Conservation (phyloP, 2,888 invertebrate species). For the Erynnis tages region DNA sequence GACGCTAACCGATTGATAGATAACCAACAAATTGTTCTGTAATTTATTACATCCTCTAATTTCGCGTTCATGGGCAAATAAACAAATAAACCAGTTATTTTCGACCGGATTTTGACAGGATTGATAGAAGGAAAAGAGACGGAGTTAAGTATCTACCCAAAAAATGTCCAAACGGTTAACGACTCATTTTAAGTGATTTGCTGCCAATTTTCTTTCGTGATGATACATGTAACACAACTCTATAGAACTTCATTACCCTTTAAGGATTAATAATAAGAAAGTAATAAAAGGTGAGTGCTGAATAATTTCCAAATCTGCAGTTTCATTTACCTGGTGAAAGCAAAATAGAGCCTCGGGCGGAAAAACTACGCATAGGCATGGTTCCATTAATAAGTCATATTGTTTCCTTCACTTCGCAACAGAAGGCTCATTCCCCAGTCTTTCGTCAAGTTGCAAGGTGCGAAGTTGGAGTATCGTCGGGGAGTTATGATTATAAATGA, state of each 20-base stretch:
- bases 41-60: constrained; percentile 13
- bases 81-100: too few relatives aligned
- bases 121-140: too few relatives aligned
- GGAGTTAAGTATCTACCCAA: too few relatives aligned
- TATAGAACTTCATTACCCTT: too few relatives aligned
- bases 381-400: background rate
- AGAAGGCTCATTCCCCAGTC: constrained; percentile 36
- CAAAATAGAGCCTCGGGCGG: background rate
- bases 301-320: background rate
- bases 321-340: background rate
- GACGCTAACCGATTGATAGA: constrained; percentile 4
- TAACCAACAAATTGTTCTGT: background rate
- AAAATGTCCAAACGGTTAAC: too few relatives aligned
- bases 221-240: too few relatives aligned
- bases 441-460: constrained; percentile 54
- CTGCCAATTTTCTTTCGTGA: too few relatives aligned
- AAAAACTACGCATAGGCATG: background rate
- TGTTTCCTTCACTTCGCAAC: background rate
- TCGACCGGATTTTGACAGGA: too few relatives aligned
- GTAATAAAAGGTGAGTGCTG: background rate
- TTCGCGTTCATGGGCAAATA: background rate
- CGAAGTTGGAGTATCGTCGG: constrained; percentile 56
- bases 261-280: too few relatives aligned
- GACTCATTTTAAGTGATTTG: too few relatives aligned
- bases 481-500: constrained; percentile 67